A percentile compares a stretch with the other conserved stretches of the same genome.
Conservation (phyloP, 1,140 invertebrate genomes). For the Orchesella cincta region DNA sequence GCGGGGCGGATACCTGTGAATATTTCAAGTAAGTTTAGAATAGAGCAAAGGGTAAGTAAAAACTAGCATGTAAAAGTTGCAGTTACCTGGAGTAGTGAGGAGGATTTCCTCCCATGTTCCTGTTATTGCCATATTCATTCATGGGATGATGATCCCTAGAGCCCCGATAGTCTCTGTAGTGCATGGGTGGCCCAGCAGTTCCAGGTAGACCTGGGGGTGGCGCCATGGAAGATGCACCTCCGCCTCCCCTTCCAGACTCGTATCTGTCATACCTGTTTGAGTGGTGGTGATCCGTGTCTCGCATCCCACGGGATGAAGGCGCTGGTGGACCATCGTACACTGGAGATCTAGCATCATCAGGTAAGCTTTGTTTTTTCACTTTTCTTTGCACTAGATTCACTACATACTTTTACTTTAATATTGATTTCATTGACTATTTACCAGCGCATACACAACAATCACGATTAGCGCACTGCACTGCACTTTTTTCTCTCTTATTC, state of each 20-base stretch:
- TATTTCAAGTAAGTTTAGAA: not conserved
- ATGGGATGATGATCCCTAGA: constrained; percentile 33
- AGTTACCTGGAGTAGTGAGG: constrained; percentile 67
- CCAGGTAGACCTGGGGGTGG: constrained; percentile 10
- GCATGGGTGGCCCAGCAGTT: constrained; percentile 10
- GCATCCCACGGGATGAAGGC: not conserved
- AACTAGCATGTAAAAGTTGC: not conserved
- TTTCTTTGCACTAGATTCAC: too few species aligned
- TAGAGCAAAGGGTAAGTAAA: not conserved
- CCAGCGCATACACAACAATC: too few species aligned
- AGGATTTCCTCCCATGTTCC: constrained; percentile 14
- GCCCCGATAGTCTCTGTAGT: constrained; percentile 8
- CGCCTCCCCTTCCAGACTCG: not conserved
- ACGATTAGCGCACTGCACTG: too few species aligned
- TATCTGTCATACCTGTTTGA: constrained; percentile 24
- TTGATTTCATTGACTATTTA: too few species aligned
- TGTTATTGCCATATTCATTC: constrained; percentile 6
- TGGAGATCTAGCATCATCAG: not conserved
- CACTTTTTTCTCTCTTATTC: too few species aligned
- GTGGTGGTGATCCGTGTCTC: constrained; percentile 15
- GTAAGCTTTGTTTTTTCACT: too few species aligned
- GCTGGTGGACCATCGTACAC: constrained; percentile 10
- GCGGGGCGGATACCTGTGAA: not conserved
- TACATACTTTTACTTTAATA: too few species aligned
- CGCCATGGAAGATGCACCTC: not conserved